These are phyloP conservation scores for Minunthozetes semirufus DNA, from an alignment of 2,888 invertebrate genomes.

Conservation along the genomic window DNA sequence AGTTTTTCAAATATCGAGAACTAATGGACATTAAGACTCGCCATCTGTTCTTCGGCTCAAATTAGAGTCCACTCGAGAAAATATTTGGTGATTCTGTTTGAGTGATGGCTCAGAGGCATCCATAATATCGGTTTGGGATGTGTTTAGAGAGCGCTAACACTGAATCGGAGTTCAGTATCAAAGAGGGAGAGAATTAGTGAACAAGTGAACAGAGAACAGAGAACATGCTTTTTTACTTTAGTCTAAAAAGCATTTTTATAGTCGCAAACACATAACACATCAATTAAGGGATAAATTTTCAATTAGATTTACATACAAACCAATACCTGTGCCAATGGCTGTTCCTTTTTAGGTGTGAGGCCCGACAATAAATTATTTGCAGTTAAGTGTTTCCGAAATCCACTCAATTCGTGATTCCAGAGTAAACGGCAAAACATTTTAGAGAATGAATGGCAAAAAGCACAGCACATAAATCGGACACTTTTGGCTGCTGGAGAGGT, in stretches of 20 bases:
- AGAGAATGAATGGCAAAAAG: no score
- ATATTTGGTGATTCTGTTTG: neutral
- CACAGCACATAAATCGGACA: no score
- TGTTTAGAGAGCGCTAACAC: slow-evolving; percentile 21
- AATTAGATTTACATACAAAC: slow-evolving; percentile 16
- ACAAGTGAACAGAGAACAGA: no score
- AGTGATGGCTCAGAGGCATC: slow-evolving; percentile 22
- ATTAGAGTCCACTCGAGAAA: no score
- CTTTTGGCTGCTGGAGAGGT: neutral
- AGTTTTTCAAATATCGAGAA: no score
- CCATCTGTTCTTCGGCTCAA: no score
- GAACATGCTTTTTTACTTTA: slow-evolving; percentile 23
- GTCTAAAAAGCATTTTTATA: slow-evolving; percentile 4
- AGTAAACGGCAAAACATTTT: no score
- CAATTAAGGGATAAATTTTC: slow-evolving; percentile 6
- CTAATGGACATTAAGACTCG: no score
- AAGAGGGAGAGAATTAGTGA: neutral
- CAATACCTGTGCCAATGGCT: slow-evolving; percentile 12
- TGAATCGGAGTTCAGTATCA: neutral
- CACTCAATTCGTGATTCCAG: slow-evolving; percentile 13
- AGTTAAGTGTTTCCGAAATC: slow-evolving; percentile 11
- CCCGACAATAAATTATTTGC: slow-evolving; percentile 24
- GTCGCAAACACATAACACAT: slow-evolving; percentile 15
- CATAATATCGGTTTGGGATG: slow-evolving; percentile 5
- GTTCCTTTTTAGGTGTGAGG: neutral